phyloP scores from a whole-genome alignment of 2,888 invertebrate genomes.

The Oxycera nigricornis region DNA sequence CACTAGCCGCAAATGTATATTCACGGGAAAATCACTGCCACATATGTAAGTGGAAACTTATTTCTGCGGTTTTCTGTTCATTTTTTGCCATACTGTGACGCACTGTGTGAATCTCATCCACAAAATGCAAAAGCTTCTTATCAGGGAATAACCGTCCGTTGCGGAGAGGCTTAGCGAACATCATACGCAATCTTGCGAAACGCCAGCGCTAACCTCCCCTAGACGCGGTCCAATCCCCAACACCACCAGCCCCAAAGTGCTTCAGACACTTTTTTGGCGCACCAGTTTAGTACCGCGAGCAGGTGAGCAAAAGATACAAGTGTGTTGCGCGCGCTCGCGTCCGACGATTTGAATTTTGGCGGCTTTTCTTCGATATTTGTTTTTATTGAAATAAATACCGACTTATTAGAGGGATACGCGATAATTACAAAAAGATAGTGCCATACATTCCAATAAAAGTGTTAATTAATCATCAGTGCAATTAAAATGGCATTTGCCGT shows the following conservation, averaged over 20 bases:
- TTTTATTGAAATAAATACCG: neutral
- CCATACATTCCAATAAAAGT: neutral
- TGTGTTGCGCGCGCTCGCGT: neutral
- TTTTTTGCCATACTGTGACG: neutral
- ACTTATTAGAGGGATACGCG: neutral
- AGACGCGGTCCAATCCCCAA: neutral
- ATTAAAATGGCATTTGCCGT: neutral
- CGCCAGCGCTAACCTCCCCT: neutral
- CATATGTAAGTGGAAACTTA: neutral
- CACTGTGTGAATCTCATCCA: neutral
- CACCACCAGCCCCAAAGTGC: neutral
- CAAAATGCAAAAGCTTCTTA: slow-evolving; percentile 19
- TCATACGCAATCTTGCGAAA: neutral
- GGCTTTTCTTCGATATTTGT: neutral
- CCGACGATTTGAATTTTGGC: neutral
- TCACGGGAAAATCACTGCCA: no score
- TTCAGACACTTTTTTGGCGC: neutral
- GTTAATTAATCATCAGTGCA: neutral
- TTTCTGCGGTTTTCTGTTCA: neutral
- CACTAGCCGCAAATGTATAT: no score
- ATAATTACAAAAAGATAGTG: neutral
- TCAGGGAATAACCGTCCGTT: slow-evolving; percentile 26
- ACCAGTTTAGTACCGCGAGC: neutral
- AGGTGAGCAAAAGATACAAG: neutral
- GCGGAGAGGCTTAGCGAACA: slow-evolving; percentile 24